phyloP scores from a whole-genome alignment of 2,113 vertebrate genomes.

The Caloenas nicobarica region DNA sequence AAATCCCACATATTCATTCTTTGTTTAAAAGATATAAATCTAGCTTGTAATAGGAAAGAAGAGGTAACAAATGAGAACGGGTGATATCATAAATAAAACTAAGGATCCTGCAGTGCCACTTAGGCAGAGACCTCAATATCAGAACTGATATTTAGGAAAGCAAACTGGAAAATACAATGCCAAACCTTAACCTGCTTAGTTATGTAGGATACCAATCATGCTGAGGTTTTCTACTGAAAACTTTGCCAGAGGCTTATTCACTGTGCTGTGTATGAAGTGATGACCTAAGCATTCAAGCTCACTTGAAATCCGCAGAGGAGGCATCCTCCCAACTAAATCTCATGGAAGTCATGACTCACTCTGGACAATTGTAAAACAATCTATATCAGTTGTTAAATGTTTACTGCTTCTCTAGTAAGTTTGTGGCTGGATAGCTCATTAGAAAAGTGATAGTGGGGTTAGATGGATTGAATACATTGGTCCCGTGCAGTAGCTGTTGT shows the following conservation, averaged over 20 bases:
- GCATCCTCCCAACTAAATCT: background rate
- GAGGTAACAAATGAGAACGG: background rate
- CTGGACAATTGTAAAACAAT: background rate
- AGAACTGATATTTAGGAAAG: background rate
- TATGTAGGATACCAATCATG: background rate
- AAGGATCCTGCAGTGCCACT: background rate
- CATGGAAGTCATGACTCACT: rapidly evolving
- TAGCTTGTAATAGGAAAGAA: background rate
- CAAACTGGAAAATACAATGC: background rate
- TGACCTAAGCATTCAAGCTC: background rate
- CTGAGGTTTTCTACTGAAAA: background rate
- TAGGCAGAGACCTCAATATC: background rate
- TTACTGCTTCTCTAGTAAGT: background rate
- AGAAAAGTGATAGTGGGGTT: background rate
- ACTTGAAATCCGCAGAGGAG: background rate
- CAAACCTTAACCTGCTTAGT: background rate
- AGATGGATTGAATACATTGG: background rate
- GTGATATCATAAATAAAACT: background rate
- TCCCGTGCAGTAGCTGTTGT: background rate
- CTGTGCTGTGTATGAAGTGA: background rate
- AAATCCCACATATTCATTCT: background rate
- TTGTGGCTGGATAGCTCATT: background rate
- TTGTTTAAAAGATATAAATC: background rate
- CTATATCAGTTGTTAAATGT: background rate
- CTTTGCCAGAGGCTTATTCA: background rate